phyloP scores from a whole-genome alignment of 2,888 invertebrate species.

The Cenopis cana region DNA sequence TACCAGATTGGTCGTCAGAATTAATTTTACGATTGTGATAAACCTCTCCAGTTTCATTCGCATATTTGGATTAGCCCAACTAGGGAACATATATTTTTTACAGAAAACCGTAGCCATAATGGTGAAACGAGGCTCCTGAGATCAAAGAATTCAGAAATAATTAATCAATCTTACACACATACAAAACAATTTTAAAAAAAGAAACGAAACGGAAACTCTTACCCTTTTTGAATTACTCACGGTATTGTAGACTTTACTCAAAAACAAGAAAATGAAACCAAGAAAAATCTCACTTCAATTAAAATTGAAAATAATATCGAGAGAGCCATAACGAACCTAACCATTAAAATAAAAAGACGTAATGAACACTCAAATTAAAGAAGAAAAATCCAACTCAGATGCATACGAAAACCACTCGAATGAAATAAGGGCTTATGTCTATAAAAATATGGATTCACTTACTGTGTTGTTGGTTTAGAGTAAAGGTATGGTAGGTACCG shows the following conservation, averaged over 20 bases:
- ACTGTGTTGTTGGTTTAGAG: not conserved
- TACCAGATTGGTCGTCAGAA: too few relatives aligned
- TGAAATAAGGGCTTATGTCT: conserved; percentile 10
- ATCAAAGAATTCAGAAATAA: too few relatives aligned
- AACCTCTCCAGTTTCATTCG: too few relatives aligned
- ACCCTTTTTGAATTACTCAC: too few relatives aligned
- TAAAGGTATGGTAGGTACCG: conserved; percentile 73
- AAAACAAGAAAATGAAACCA: conserved; percentile 58
- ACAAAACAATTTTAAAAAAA: not conserved
- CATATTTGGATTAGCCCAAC: too few relatives aligned
- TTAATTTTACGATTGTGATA: too few relatives aligned
- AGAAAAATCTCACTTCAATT: conserved; percentile 68
- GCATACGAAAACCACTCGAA: conserved; percentile 6
- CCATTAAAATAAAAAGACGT: conserved; percentile 83
- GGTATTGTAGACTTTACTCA: conserved; percentile 49
- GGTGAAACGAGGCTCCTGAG: too few relatives aligned
- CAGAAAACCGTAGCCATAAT: too few relatives aligned
- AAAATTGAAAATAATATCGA: conserved; percentile 78
- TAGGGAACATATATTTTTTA: too few relatives aligned
- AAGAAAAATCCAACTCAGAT: conserved; percentile 52
- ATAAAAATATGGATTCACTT: not conserved
- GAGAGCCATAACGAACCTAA: conserved; percentile 79
- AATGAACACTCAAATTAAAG: conserved; percentile 77
- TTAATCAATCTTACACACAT: not conserved
- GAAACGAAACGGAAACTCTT: not conserved